Base-by-base conservation (phyloP, 2,888 invertebrate species). In the Drymonia ruficornis region DNA sequence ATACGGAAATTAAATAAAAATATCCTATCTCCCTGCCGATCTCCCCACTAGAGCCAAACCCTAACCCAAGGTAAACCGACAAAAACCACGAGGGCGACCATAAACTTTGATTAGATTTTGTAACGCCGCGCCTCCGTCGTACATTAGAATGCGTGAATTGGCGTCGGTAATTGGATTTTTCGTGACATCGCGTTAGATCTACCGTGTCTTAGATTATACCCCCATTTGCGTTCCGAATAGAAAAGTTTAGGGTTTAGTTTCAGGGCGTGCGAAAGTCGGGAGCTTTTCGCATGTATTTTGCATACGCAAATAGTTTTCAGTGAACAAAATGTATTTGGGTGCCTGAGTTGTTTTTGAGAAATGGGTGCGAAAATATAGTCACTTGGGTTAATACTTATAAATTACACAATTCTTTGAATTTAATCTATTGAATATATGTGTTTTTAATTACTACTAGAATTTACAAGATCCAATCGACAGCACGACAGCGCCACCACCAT, bases 61-160 rank as follows among this genome's bases (percentile, higher is more conserved):
- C 63, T 60, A 63, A 68, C 61, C 64, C 63, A 76, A 86, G 87
- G 87, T 87, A 81, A 78, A 80, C 67, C 80, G 73, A 81, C 86
- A 89, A 89, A 88, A 89, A 86, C 87, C 87, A 70, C 87, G 76
- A 81, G 83, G 82, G 81, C 83, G 78, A 79, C 90, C 87, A 86
- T 91, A 91, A 91, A 91, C 86, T 91, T 91, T 91, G 91, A 91
- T 91, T 91, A 91, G 89, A 91, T 88, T 86, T 79, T 79, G 83
- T 83, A 81, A 83, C 81, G 73, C 81, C 74, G 72, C 77, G 70
- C 68, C 34, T 34, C 31, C 77, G 71, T 70, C 80, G 81, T 80
- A 89, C 89, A 90, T 90, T 89, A 89, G 87, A 89, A 88, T 84
- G 87, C 88, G 87, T 83, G 89, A 86, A 89, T 88, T 84, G 86